Conservation (phyloP, 1,140 invertebrate genomes). For the Temnothorax nylanderi region DNA sequence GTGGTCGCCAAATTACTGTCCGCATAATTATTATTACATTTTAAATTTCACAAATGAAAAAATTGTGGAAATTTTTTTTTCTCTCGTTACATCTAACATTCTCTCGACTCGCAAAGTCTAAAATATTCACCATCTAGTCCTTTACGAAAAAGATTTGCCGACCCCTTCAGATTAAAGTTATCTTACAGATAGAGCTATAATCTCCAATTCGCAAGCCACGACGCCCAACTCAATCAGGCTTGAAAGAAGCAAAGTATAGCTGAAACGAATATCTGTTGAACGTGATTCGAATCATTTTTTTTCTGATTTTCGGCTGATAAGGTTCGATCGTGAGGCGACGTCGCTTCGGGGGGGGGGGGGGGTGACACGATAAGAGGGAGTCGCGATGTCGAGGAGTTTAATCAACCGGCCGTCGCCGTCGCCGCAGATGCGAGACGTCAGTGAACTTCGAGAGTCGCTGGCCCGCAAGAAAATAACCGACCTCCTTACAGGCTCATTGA, state of each 20-base stretch:
- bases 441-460: slow-evolving; percentile 75
- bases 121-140: background rate
- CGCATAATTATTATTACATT: background rate
- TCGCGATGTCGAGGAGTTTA: slow-evolving; percentile 46
- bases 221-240: background rate
- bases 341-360: background rate
- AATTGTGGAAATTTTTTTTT: background rate
- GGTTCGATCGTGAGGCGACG: background rate
- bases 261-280: background rate
- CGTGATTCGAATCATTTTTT: background rate
- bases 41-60: background rate
- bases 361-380: slow-evolving; percentile 34
- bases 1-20: background rate
- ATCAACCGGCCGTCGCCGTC: slow-evolving; percentile 64
- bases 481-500: slow-evolving; percentile 75
- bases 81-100: background rate
- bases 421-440: slow-evolving; percentile 62
- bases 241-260: too few relatives aligned
- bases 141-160: background rate
- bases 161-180: background rate
- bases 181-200: background rate
- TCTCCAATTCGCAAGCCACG: background rate
- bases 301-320: too few relatives aligned
- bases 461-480: slow-evolving; percentile 70
- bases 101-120: background rate